phyloP scores from a whole-genome alignment of 2,113 vertebrate genomes.

The Paracanthobrama guichenoti region DNA sequence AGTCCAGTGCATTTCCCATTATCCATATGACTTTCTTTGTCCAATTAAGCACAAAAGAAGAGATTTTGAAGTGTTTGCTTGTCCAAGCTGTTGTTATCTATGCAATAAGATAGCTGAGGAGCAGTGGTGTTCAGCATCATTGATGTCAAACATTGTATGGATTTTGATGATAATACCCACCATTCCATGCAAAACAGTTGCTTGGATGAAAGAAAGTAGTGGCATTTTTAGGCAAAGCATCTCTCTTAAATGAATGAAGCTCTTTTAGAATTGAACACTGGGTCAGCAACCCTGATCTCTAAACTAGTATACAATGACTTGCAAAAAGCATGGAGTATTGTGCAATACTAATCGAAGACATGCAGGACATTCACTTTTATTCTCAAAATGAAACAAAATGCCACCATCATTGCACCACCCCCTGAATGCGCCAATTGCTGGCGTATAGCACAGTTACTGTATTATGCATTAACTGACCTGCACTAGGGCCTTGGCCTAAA shows the following conservation, averaged over 20 bases:
- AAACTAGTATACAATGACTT: constrained; percentile 42
- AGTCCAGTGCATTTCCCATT: not conserved
- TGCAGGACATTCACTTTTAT: constrained; percentile 32
- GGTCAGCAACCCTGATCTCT: not conserved
- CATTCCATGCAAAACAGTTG: not conserved
- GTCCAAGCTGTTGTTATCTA: not conserved
- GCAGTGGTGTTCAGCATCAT: not conserved
- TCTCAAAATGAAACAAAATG: not conserved
- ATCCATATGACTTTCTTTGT: not conserved
- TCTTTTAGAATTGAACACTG: not conserved
- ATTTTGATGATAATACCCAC: not conserved
- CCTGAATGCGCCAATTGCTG: constrained; percentile 14
- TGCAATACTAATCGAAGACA: not conserved
- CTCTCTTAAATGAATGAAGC: not conserved
- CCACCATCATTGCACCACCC: not conserved
- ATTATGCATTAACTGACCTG: not conserved
- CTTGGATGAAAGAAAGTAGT: not conserved
- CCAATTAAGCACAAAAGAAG: not conserved
- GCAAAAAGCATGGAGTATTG: constrained; percentile 38
- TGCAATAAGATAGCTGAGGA: not conserved
- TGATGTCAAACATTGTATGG: not conserved
- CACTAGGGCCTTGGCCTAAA: not conserved
- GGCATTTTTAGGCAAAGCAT: not conserved
- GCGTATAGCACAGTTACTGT: not conserved
- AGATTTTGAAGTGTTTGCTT: constrained; percentile 6